Percentiles rank a stretch among this genome's conserved stretches.
Evolutionary conservation across 2,888 invertebrate species (phyloP).

Genomic region (Antheraea assamensis): DNA sequence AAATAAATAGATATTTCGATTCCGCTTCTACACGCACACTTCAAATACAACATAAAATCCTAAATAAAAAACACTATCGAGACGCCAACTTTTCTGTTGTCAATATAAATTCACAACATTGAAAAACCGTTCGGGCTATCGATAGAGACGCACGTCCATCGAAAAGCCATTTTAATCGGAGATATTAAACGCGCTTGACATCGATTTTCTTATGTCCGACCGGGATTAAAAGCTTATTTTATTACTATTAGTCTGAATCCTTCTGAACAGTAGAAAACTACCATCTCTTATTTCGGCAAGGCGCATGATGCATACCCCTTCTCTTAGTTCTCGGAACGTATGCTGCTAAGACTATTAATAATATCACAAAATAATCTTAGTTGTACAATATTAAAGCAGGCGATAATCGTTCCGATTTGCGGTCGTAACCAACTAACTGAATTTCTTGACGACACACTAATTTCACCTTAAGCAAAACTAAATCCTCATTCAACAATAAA

Average conservation of each 20-base stretch:
- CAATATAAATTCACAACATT: not conserved
- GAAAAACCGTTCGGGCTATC: too few species aligned
- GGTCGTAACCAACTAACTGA: constrained; percentile 28
- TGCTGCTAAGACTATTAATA: not conserved
- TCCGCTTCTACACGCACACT: too few species aligned
- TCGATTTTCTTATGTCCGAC: not conserved
- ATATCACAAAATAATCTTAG: not conserved
- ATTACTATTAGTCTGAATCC: not conserved
- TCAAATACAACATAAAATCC: not conserved
- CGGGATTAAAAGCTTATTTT: not conserved
- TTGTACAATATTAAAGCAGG: constrained; percentile 34
- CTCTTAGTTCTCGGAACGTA: not conserved
- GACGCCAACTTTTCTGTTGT: not conserved
- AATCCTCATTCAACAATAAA: constrained; percentile 25
- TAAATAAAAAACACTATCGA: not conserved
- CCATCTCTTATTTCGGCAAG: not conserved
- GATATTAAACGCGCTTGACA: not conserved
- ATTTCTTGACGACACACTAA: constrained; percentile 47
- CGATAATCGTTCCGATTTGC: constrained; percentile 39
- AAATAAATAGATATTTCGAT: too few species aligned
- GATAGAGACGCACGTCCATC: too few species aligned
- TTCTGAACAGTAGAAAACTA: not conserved
- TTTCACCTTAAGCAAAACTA: constrained; percentile 39
- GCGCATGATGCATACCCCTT: not conserved
- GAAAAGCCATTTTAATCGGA: not conserved